Evolutionary conservation across 2,113 vertebrate genomes (phyloP).

Genomic region (Otus sunia): DNA sequence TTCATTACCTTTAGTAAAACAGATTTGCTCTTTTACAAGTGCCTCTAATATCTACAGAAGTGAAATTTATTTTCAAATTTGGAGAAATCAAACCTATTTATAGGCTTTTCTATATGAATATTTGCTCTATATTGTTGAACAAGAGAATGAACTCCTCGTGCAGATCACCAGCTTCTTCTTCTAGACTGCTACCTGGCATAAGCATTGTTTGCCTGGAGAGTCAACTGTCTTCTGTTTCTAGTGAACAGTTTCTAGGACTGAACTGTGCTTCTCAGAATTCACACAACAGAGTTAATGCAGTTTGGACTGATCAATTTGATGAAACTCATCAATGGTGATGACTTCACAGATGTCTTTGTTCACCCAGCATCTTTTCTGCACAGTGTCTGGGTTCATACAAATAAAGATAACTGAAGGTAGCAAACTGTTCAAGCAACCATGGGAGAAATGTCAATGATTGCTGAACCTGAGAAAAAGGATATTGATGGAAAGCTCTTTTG

Average conservation of each 20-base stretch:
- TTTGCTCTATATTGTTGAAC: neutral
- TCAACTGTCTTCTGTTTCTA: neutral
- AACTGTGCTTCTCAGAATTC: neutral
- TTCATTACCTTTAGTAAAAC: neutral
- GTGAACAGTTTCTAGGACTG: neutral
- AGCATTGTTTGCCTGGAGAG: neutral
- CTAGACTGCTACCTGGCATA: neutral
- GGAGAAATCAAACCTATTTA: neutral
- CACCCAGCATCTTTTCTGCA: rapidly evolving
- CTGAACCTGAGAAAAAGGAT: neutral
- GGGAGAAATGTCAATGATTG: neutral
- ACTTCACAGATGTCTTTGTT: neutral
- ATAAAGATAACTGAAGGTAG: neutral
- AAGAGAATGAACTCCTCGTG: rapidly evolving
- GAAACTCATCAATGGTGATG: neutral
- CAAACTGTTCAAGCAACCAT: neutral
- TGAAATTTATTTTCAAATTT: neutral
- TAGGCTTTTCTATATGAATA: neutral
- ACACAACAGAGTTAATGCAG: neutral
- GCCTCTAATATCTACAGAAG: neutral
- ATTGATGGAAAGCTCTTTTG: neutral
- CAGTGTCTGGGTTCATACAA: neutral
- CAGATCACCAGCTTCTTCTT: neutral
- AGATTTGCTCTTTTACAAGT: neutral
- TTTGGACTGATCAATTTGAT: neutral